Conservation (phyloP, 2,888 invertebrate species). For the Metallyticus violacea region DNA sequence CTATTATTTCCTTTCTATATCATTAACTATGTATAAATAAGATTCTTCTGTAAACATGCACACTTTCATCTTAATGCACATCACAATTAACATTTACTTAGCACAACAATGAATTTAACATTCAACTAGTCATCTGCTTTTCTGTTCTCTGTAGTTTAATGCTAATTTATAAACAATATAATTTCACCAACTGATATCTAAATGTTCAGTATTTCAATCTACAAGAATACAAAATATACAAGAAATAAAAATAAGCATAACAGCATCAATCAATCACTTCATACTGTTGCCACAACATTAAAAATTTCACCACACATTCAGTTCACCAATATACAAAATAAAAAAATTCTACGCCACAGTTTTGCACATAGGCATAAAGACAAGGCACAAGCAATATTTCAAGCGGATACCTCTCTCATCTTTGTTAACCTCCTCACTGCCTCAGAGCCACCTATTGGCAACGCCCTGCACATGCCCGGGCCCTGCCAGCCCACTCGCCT, state of each 20-base stretch:
- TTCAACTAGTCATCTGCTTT: no score
- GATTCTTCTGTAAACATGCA: not conserved
- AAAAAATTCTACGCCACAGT: not conserved
- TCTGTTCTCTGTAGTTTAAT: no score
- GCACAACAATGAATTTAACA: no score
- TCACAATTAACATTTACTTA: not conserved
- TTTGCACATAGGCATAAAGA: not conserved
- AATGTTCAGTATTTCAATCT: no score
- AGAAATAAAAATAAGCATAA: no score
- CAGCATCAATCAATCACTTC: no score
- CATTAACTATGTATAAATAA: no score
- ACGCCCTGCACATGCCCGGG: not conserved
- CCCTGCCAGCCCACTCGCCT: conserved; percentile 2
- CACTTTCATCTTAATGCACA: not conserved
- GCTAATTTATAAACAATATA: no score
- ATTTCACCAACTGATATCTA: no score
- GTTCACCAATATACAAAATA: not conserved
- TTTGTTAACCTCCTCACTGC: not conserved
- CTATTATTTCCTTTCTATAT: no score
- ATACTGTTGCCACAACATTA: no score
- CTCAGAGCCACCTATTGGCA: not conserved
- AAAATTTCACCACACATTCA: not conserved
- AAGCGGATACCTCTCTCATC: not conserved
- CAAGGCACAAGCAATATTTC: not conserved
- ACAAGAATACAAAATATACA: no score